phyloP scores from a whole-genome alignment of 1,140 invertebrate species.

The Drosophila sturtevanti region DNA sequence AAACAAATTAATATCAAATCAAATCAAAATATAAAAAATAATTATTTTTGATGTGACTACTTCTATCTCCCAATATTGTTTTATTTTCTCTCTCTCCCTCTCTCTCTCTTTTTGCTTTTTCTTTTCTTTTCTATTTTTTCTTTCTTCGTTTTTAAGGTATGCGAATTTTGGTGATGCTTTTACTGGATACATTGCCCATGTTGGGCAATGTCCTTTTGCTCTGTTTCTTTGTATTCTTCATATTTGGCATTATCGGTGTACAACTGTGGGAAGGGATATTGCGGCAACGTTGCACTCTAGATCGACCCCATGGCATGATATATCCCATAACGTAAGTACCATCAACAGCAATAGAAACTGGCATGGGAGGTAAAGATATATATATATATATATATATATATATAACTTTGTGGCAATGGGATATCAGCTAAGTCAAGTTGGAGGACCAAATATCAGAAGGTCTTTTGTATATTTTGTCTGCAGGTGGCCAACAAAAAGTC shows the following conservation, averaged over 20 bases:
- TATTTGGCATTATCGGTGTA: conserved; percentile 99
- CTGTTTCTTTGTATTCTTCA: conserved; percentile 99
- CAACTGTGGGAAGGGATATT: conserved; percentile 99
- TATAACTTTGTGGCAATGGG: background rate
- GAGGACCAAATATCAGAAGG: background rate
- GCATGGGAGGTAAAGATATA: background rate
- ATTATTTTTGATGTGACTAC: background rate
- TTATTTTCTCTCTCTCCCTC: background rate
- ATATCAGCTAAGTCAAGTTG: background rate
- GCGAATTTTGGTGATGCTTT: conserved; percentile 98
- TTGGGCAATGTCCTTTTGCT: conserved; percentile 98
- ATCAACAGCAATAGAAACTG: background rate
- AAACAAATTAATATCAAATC: too few species aligned
- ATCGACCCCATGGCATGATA: conserved; percentile 86
- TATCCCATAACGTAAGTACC: conserved; percentile 88
- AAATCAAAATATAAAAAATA: too few species aligned
- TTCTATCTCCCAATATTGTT: too few species aligned
- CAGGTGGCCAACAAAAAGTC: conserved; percentile 43
- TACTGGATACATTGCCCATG: conserved; percentile 99
- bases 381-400: background rate
- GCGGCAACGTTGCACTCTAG: conserved; percentile 95
- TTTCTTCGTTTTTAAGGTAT: conserved; percentile 91
- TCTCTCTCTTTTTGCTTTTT: conserved; percentile 21
- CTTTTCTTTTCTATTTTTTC: too few species aligned
- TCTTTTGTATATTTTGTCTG: conserved; percentile 54